phyloP scores from a whole-genome alignment of 2,888 invertebrate genomes.

The Drosophila flavopinicola region DNA sequence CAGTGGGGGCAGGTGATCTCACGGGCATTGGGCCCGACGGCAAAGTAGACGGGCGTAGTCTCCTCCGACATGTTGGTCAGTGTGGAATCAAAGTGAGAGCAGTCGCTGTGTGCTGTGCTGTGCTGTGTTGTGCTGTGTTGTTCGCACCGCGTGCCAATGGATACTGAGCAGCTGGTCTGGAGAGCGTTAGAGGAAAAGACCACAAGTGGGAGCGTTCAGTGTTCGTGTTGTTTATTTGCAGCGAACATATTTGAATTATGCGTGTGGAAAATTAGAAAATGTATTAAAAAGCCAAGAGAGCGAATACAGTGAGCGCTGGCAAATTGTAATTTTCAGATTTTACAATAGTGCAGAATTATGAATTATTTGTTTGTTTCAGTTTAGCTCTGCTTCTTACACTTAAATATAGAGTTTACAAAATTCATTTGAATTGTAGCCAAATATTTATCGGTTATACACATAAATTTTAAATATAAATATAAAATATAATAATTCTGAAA shows the following conservation, averaged over 20 bases:
- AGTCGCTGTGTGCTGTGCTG: no score
- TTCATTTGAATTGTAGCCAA: no score
- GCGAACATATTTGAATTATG: slow-evolving; percentile 28
- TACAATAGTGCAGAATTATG: no score
- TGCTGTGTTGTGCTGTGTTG: slow-evolving; percentile 35
- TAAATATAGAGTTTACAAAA: no score
- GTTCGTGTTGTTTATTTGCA: slow-evolving; percentile 36
- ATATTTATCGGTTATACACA: no score
- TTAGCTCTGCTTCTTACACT: no score
- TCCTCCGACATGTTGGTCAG: slow-evolving; percentile 56
- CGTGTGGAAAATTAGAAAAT: slow-evolving; percentile 15
- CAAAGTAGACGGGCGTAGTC: slow-evolving; percentile 77
- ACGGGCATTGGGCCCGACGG: slow-evolving; percentile 81
- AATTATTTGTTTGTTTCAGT: no score
- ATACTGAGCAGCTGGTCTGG: slow-evolving; percentile 40
- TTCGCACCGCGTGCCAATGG: slow-evolving; percentile 30
- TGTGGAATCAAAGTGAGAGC: neutral
- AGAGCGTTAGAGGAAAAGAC: slow-evolving; percentile 12
- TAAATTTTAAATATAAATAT: no score
- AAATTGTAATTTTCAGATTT: neutral
- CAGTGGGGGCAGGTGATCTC: slow-evolving; percentile 82
- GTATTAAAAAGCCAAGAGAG: neutral
- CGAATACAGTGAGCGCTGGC: neutral
- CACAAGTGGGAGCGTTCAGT: slow-evolving; percentile 2
- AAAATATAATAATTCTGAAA: no score